Percentiles rank a stretch among this genome's conserved stretches.
Conservation (phyloP, 2,797 vertebrate species). For the Menidia menidia region DNA sequence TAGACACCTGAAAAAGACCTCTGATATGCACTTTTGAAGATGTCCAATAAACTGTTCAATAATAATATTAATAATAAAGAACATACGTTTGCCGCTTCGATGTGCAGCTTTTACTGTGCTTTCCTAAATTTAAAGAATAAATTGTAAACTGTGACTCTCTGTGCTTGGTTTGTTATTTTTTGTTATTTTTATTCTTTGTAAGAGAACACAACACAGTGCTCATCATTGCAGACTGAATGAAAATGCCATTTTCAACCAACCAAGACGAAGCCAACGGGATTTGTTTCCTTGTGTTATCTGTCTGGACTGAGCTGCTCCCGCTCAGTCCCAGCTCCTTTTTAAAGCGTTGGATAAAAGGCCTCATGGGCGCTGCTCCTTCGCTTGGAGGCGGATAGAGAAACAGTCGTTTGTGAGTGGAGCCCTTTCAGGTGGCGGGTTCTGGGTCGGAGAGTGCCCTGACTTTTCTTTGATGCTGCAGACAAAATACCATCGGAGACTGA, state of each 20-base stretch:
- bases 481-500: constrained; percentile 18
- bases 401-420: constrained; percentile 20
- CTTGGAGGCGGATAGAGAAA: neutral
- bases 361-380: neutral
- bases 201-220: too few relatives aligned
- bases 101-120: too few relatives aligned
- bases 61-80: too few relatives aligned
- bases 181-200: too few relatives aligned
- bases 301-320: neutral
- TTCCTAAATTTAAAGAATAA: too few relatives aligned
- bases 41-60: too few relatives aligned
- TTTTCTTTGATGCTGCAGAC: constrained; percentile 7
- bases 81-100: too few relatives aligned
- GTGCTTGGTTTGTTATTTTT: too few relatives aligned
- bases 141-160: too few relatives aligned
- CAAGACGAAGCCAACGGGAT: neutral
- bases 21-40: too few relatives aligned
- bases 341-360: neutral
- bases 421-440: neutral
- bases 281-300: neutral
- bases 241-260: neutral
- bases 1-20: too few relatives aligned
- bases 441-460: constrained; percentile 1
- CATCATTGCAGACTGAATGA: neutral
- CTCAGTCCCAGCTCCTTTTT: neutral